A percentile compares a stretch with the other conserved stretches of the same genome.
phyloP scores from a whole-genome alignment of 2,888 invertebrate genomes.

The Pyrrhopygopsis socrates region DNA sequence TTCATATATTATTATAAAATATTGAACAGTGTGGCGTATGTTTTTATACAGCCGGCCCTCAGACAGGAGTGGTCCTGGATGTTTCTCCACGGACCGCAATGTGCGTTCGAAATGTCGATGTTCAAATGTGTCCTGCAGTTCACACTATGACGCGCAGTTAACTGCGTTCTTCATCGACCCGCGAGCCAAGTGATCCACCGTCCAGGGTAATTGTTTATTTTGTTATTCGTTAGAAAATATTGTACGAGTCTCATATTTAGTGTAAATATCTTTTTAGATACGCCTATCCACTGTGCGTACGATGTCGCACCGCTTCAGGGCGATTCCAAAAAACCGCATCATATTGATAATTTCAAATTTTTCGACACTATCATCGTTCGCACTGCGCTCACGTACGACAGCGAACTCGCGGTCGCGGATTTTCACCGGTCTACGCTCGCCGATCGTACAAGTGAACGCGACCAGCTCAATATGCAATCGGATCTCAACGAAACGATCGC shows the following conservation, averaged over 20 bases:
- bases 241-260: too few species aligned
- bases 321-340: too few species aligned
- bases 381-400: too few species aligned
- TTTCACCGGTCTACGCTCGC: slow-evolving; percentile 36
- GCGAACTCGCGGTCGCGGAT: slow-evolving; percentile 54
- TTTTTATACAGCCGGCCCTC: not conserved
- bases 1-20: too few species aligned
- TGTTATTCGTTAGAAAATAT: too few species aligned
- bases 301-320: too few species aligned
- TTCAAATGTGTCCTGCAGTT: slow-evolving; percentile 92
- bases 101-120: not conserved
- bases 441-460: not conserved
- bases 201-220: too few species aligned
- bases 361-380: not conserved
- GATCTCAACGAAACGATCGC: too few species aligned
- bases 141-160: slow-evolving; percentile 92
- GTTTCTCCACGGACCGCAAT: too few species aligned
- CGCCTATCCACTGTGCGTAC: too few species aligned
- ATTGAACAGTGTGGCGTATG: not conserved
- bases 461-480: not conserved
- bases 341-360: not conserved
- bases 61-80: not conserved
- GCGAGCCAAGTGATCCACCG: slow-evolving; percentile 91
- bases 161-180: slow-evolving; percentile 96
- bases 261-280: too few species aligned